Conservation (phyloP, 1,140 invertebrate genomes). For the Cydia pomonella region DNA sequence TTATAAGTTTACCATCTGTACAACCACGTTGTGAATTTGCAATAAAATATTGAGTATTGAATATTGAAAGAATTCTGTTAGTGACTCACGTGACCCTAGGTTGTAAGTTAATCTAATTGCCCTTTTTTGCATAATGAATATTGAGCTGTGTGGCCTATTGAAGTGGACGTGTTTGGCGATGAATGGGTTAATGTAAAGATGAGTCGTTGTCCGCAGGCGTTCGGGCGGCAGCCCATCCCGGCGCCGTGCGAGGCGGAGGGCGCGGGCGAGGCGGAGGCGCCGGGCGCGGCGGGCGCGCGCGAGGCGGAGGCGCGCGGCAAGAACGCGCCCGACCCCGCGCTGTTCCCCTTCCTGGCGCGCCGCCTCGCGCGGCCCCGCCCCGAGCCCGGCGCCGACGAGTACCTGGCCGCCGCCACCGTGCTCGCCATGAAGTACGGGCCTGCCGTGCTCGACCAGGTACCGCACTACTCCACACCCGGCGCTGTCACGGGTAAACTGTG, state of each 20-base stretch:
- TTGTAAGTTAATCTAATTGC: too few species aligned
- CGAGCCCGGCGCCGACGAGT: conserved; percentile 84
- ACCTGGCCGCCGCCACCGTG: conserved; percentile 87
- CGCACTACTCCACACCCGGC: background rate
- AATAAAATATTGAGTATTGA: too few species aligned
- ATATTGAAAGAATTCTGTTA: too few species aligned
- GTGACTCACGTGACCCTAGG: too few species aligned
- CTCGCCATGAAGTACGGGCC: conserved; percentile 89
- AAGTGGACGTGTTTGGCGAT: too few species aligned
- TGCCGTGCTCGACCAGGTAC: conserved; percentile 69
- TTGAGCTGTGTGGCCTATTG: too few species aligned
- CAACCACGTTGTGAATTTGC: too few species aligned
- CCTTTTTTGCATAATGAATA: too few species aligned
- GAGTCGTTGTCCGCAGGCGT: conserved; percentile 50
- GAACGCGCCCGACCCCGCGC: conserved; percentile 84
- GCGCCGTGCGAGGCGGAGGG: conserved; percentile 77
- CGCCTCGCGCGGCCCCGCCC: conserved; percentile 82
- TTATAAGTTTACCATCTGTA: too few species aligned
- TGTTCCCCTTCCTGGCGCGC: conserved; percentile 89
- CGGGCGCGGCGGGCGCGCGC: conserved; percentile 79
- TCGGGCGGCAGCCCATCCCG: conserved; percentile 69
- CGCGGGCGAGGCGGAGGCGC: conserved; percentile 40
- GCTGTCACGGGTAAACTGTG: too few species aligned
- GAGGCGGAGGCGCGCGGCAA: conserved; percentile 72
- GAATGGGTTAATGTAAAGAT: too few species aligned